A percentile compares a stretch with the other conserved stretches of the same genome.
These are phyloP conservation scores for Dryobota labecula DNA, from an alignment of 2,888 invertebrate genomes.

Conservation along the genomic window DNA sequence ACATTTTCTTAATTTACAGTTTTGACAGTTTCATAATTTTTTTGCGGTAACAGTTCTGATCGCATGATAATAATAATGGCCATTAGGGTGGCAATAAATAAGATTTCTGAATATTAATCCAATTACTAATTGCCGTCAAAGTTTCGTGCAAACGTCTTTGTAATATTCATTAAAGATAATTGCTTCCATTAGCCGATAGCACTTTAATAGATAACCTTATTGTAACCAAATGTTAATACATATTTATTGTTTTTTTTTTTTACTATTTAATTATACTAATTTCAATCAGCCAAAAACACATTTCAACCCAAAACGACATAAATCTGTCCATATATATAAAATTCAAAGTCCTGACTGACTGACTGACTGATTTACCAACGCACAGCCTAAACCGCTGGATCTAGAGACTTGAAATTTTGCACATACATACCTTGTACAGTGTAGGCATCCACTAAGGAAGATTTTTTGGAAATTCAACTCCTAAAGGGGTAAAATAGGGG, in stretches of 20 bases:
- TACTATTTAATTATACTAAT: too few species aligned
- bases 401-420: too few species aligned
- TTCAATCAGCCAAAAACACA: neutral
- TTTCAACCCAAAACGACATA: neutral
- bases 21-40: slow-evolving; percentile 46
- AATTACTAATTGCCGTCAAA: slow-evolving; percentile 9
- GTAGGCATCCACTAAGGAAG: too few species aligned
- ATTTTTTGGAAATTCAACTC: too few species aligned
- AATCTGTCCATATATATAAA: too few species aligned
- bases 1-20: slow-evolving; percentile 29
- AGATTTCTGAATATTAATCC: slow-evolving; percentile 17
- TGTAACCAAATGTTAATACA: too few species aligned
- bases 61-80: slow-evolving; percentile 39
- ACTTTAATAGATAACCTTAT: slow-evolving; percentile 11
- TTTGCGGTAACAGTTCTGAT: slow-evolving; percentile 12
- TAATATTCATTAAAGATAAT: slow-evolving; percentile 11
- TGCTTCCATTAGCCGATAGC: neutral
- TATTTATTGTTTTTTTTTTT: too few species aligned
- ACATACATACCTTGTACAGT: too few species aligned
- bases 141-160: slow-evolving; percentile 8
- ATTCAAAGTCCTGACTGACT: too few species aligned
- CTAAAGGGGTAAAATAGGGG: too few species aligned
- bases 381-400: too few species aligned
- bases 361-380: too few species aligned
- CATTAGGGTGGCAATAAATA: slow-evolving; percentile 4